phyloP scores from a whole-genome alignment of 2,797 vertebrate species.

The Microctenopoma lineatum region DNA sequence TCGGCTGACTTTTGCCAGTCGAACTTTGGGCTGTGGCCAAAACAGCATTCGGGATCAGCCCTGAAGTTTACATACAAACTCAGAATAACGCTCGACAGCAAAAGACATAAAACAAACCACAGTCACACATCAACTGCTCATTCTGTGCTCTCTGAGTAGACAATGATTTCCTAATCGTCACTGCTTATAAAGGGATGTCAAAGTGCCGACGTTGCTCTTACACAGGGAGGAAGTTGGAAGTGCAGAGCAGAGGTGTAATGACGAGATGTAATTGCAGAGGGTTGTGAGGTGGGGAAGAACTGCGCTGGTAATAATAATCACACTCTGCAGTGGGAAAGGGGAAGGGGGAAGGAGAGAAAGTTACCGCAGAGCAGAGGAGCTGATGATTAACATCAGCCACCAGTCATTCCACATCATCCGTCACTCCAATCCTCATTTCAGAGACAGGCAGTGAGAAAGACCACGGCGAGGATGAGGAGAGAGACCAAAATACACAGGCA shows the following conservation, averaged over 20 bases:
- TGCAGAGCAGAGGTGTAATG: constrained; percentile 41
- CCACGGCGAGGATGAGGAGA: constrained; percentile 46
- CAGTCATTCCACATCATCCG: constrained; percentile 25
- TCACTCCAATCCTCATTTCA: constrained; percentile 20
- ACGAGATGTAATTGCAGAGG: constrained; percentile 43
- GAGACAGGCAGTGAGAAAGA: constrained; percentile 35
- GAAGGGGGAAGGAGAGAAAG: constrained; percentile 30
- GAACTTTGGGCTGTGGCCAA: constrained; percentile 52
- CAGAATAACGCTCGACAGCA: constrained; percentile 8
- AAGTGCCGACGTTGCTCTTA: constrained; percentile 12
- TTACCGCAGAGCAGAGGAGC: constrained; percentile 13
- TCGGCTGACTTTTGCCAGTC: constrained; percentile 45
- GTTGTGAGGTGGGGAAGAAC: constrained; percentile 41
- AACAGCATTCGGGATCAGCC: constrained; percentile 23
- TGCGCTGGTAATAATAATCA: constrained; percentile 29
- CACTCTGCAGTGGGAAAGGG: constrained; percentile 8
- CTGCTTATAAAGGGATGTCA: constrained; percentile 14
- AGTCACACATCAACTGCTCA: constrained; percentile 12
- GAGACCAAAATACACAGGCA: constrained; percentile 46
- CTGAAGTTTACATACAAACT: constrained; percentile 46
- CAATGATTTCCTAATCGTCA: constrained; percentile 9
- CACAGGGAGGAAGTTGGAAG: constrained; percentile 5
- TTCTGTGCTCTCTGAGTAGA: background rate
- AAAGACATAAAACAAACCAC: constrained; percentile 12
- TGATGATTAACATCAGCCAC: constrained; percentile 45